Conservation (phyloP, 2,797 vertebrate species). For the Prionace glauca region DNA sequence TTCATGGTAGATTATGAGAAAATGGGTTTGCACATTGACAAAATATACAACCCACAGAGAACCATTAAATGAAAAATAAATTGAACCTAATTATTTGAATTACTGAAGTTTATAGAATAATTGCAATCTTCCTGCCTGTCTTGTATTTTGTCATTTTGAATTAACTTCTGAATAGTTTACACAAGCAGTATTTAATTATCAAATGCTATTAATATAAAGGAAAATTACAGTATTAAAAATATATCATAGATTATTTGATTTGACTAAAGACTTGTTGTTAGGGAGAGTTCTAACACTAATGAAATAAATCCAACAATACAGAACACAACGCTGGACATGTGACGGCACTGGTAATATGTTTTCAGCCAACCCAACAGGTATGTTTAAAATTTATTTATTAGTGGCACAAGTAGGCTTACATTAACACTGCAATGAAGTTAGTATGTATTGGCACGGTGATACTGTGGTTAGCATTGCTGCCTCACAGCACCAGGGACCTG, state of each 20-base stretch:
- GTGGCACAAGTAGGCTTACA: too few species aligned
- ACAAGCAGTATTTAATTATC: constrained; percentile 18
- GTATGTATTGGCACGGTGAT: too few species aligned
- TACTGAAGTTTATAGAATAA: constrained; percentile 10
- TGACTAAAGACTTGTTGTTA: not conserved
- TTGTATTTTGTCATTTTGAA: constrained; percentile 19
- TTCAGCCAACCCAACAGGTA: not conserved
- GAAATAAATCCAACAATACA: not conserved
- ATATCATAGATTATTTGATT: not conserved
- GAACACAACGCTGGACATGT: not conserved
- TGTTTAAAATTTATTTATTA: too few species aligned
- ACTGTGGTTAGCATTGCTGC: too few species aligned
- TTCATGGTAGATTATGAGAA: constrained; percentile 14
- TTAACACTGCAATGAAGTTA: too few species aligned
- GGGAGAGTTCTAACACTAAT: not conserved
- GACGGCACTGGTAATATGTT: not conserved
- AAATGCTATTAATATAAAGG: not conserved
- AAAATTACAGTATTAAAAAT: not conserved
- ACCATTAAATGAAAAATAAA: constrained; percentile 1
- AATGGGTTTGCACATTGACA: not conserved
- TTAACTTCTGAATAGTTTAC: constrained; percentile 5
- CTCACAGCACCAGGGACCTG: too few species aligned
- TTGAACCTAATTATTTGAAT: not conserved
- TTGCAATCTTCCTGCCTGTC: not conserved
- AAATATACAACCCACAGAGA: not conserved